phyloP scores from a whole-genome alignment of 2,113 vertebrate species.

The Aspiorhynchus laticeps region DNA sequence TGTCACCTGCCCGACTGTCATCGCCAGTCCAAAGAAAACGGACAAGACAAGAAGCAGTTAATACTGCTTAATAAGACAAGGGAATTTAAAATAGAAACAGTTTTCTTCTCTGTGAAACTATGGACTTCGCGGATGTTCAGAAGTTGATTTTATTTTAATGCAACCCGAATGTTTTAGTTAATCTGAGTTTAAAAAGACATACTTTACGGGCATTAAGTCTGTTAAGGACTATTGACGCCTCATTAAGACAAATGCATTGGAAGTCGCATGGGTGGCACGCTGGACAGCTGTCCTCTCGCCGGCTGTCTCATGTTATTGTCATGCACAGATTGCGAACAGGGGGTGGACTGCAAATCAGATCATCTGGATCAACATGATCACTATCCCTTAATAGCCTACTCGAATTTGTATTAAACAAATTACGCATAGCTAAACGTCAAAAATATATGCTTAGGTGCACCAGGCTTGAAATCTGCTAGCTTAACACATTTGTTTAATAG shows the following conservation, averaged over 20 bases:
- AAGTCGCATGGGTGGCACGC: conserved; percentile 35
- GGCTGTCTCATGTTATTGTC: conserved; percentile 57
- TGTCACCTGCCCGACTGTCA: conserved; percentile 57
- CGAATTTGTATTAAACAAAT: background rate
- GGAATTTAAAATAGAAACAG: background rate
- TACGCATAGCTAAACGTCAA: background rate
- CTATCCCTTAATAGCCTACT: background rate
- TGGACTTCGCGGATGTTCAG: background rate
- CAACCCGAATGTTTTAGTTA: background rate
- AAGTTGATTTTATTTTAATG: background rate
- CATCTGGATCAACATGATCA: conserved; percentile 39
- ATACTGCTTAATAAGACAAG: background rate
- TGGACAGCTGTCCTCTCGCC: conserved; percentile 56
- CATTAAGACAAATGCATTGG: background rate
- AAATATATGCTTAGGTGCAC: background rate
- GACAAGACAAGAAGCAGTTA: background rate
- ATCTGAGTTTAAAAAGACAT: background rate
- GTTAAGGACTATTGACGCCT: background rate
- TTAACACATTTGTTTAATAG: background rate
- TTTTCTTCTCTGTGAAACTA: background rate
- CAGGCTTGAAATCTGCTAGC: background rate
- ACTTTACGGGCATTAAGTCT: background rate
- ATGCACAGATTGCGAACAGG: conserved; percentile 35
- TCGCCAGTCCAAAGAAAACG: conserved; percentile 5
- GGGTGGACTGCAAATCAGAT: conserved; percentile 35